Percentiles rank a stretch among this genome's conserved stretches.
Evolutionary conservation across 2,888 invertebrate species (phyloP).

Genomic region (Cylindroiulus punctatus): DNA sequence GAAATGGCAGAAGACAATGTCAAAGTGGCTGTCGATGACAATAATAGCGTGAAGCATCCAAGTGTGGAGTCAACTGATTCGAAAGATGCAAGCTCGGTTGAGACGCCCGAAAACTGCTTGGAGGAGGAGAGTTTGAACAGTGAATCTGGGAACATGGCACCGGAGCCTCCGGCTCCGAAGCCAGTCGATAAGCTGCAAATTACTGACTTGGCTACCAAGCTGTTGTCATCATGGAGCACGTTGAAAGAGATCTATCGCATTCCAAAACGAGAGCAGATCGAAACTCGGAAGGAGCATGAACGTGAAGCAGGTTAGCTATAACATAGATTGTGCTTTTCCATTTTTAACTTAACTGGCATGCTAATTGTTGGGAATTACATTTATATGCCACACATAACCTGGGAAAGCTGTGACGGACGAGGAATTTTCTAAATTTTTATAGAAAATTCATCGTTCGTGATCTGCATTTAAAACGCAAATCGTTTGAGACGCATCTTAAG

Average conservation of each 20-base stretch:
- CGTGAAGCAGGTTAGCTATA: slow-evolving; percentile 79
- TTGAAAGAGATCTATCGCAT: slow-evolving; percentile 83
- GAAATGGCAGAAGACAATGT: slow-evolving; percentile 15
- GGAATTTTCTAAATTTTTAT: too few relatives aligned
- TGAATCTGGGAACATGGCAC: background rate
- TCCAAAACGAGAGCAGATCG: slow-evolving; percentile 91
- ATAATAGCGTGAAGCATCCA: background rate
- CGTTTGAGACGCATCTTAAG: too few relatives aligned
- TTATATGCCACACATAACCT: too few relatives aligned
- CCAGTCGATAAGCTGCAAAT: slow-evolving; percentile 26
- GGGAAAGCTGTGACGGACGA: too few relatives aligned
- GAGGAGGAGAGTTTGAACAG: slow-evolving; percentile 24
- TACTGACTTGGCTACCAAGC: slow-evolving; percentile 65
- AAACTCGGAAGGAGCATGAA: slow-evolving; percentile 95
- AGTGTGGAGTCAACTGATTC: slow-evolving; percentile 55
- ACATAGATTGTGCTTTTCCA: too few relatives aligned
- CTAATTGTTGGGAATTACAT: too few relatives aligned
- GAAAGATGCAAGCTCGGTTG: slow-evolving; percentile 58
- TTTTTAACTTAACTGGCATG: too few relatives aligned
- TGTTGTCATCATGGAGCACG: slow-evolving; percentile 79
- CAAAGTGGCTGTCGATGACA: background rate
- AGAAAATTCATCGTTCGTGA: too few relatives aligned
- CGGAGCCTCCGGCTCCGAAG: background rate
- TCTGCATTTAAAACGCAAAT: too few relatives aligned
- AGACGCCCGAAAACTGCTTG: background rate